A percentile compares a stretch with the other conserved stretches of the same genome.
These are phyloP conservation scores for Drosophila prosaltans DNA, from an alignment of 1,140 invertebrate genomes.

Conservation along the genomic window DNA sequence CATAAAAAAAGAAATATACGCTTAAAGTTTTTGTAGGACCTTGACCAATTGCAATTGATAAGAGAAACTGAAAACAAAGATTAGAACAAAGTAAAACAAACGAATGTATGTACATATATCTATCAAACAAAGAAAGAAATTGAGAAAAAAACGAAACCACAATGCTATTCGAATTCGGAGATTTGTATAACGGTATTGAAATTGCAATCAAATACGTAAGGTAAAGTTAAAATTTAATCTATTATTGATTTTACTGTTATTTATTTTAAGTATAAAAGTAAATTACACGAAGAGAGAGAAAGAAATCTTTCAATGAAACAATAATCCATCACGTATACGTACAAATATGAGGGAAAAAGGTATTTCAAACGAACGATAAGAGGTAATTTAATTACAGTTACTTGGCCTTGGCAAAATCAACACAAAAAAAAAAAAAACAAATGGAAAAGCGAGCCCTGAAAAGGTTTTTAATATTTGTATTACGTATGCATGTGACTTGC, in stretches of 20 bases:
- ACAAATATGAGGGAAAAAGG: background rate
- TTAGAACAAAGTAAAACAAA: background rate
- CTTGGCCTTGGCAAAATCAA: background rate
- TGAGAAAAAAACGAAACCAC: slow-evolving; percentile 13
- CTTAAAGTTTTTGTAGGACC: slow-evolving; percentile 16
- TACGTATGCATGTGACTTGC: slow-evolving; percentile 12
- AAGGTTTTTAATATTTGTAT: slow-evolving; percentile 5
- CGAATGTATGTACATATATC: background rate
- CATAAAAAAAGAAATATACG: background rate
- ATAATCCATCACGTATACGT: background rate
- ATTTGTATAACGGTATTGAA: too few relatives aligned
- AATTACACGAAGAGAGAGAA: background rate
- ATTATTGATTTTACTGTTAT: too few relatives aligned
- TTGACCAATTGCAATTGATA: slow-evolving; percentile 45
- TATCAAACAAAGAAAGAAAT: slow-evolving; percentile 3
- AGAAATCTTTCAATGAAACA: background rate
- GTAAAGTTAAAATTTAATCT: too few relatives aligned
- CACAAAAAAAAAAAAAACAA: slow-evolving; percentile 1
- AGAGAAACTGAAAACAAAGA: background rate
- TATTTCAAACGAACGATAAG: slow-evolving; percentile 13
- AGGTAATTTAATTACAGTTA: slow-evolving; percentile 20
- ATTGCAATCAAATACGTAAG: too few relatives aligned
- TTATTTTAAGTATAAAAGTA: background rate
- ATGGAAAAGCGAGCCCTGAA: background rate
- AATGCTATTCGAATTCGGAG: too few relatives aligned